Conservation (phyloP, 2,113 vertebrate species). For the Ictalurus furcatus region DNA sequence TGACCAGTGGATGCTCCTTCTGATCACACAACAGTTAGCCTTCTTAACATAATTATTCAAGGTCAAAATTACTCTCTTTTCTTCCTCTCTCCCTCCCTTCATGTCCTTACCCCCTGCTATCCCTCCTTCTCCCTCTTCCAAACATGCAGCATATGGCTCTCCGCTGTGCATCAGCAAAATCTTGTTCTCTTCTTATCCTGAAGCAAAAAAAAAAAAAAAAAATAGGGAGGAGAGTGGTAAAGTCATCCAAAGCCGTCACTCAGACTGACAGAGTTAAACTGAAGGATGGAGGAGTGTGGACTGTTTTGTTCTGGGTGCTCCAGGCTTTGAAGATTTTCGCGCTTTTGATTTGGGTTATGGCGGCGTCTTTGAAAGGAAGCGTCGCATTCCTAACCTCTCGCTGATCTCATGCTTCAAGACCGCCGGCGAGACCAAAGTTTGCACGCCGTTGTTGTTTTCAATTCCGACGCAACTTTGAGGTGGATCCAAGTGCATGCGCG, state of each 20-base stretch:
- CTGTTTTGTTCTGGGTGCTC: constrained; percentile 46
- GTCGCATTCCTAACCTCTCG: constrained; percentile 45
- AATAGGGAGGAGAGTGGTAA: constrained; percentile 9
- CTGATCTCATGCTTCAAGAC: constrained; percentile 59
- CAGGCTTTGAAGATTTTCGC: constrained; percentile 49
- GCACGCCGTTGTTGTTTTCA: constrained; percentile 51
- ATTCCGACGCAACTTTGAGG: constrained; percentile 59
- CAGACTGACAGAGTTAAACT: constrained; percentile 11
- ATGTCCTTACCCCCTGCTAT: constrained; percentile 19
- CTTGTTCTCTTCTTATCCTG: constrained; percentile 41
- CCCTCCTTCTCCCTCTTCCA: constrained; percentile 54
- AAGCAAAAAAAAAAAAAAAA: constrained; percentile 25
- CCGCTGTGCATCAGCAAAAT: constrained; percentile 69
- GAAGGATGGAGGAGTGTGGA: neutral
- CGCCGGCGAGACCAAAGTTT: constrained; percentile 57
- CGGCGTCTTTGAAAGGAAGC: constrained; percentile 33
- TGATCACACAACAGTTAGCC: constrained; percentile 68
- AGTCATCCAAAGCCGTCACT: constrained; percentile 37
- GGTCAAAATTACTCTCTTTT: constrained; percentile 65
- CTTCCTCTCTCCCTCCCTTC: constrained; percentile 58
- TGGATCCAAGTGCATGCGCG: constrained; percentile 55
- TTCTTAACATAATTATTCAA: constrained; percentile 66
- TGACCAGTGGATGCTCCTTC: constrained; percentile 48
- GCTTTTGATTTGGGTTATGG: constrained; percentile 46
- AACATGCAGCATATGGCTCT: constrained; percentile 74